Conservation (phyloP, 2,113 vertebrate species). For the Urocynchramus pylzowi region DNA sequence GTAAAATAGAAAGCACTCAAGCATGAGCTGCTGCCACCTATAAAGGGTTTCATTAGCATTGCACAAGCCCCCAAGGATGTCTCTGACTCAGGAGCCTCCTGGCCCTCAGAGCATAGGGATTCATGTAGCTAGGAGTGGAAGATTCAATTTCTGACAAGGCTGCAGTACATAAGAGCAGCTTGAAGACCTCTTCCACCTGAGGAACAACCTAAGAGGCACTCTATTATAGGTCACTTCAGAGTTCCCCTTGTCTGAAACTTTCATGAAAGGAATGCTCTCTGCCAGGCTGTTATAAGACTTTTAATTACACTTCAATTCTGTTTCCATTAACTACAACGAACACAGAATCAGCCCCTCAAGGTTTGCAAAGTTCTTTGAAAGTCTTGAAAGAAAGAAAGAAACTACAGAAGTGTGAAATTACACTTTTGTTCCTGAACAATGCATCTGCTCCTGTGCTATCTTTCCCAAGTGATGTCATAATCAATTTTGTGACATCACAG, state of each 20-base stretch:
- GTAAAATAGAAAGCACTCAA: neutral
- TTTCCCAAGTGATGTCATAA: constrained; percentile 18
- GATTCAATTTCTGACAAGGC: neutral
- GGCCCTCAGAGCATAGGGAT: neutral
- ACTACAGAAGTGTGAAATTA: neutral
- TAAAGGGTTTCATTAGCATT: neutral
- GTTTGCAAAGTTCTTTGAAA: neutral
- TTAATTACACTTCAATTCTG: neutral
- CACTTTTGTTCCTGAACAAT: neutral
- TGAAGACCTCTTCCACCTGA: neutral
- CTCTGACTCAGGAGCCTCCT: neutral
- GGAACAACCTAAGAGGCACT: neutral
- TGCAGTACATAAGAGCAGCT: neutral
- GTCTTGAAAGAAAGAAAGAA: neutral
- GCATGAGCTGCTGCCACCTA: neutral
- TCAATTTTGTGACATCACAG: constrained; percentile 20
- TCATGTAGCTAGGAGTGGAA: neutral
- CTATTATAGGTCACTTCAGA: neutral
- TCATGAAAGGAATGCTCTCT: neutral
- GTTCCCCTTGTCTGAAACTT: neutral
- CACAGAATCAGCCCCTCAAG: neutral
- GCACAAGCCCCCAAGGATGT: neutral
- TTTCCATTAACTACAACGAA: neutral
- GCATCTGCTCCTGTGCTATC: neutral
- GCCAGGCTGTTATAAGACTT: neutral